Base-by-base conservation (phyloP, 2,888 invertebrate species). In the Gonocerus acuteangulatus region DNA sequence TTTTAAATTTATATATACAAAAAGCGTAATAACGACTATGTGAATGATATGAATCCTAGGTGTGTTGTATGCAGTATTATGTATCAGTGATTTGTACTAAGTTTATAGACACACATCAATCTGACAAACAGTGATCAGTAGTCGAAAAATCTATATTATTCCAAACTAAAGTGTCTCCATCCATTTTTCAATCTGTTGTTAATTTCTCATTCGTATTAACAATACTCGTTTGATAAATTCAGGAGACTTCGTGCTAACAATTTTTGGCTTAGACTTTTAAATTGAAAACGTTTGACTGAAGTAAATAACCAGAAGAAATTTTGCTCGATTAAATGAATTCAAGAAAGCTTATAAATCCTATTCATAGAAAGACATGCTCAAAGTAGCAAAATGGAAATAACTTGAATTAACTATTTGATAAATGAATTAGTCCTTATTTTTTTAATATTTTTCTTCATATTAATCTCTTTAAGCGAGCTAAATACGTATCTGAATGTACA, bases 401-500 rank as follows among this genome's bases (percentile, higher is more conserved):
- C n/a, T 39, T 11, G 39, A 39, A 13, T 39, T 15, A 15, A 39
- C 39, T 39, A 39, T 39, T 15, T 15, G 9, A 11, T 9, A 39
- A 39, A 39, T 27, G 3, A 9, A 9, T 39, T 39, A 39, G 6
- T 32, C 11, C n/a, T 39, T 39, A 39, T n/a, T 39, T 34, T 54
- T 39, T 18, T 19, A 19, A 18, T 39, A 16, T 54, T 54, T 49
- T 23, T 48, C n/a, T 48, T 32, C 13, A 18, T 34, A 18, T n/a
- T 11, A 13, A n/a, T 21, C 22, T 42, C 42, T 44, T 57, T 36
- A 57, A 47, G 47, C 32, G 34, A 47, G 21, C 57, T 57, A 57
- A n/a, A n/a, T n/a, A n/a, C n/a, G n/a, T 57, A 51, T 51, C 57
- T 45, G 57, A 42, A 21, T 57, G 27, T 57, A 57, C 45, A 57